Percentiles rank a stretch among this genome's conserved stretches.
Conservation (phyloP, 2,797 vertebrate genomes). For the Thaleichthys pacificus region DNA sequence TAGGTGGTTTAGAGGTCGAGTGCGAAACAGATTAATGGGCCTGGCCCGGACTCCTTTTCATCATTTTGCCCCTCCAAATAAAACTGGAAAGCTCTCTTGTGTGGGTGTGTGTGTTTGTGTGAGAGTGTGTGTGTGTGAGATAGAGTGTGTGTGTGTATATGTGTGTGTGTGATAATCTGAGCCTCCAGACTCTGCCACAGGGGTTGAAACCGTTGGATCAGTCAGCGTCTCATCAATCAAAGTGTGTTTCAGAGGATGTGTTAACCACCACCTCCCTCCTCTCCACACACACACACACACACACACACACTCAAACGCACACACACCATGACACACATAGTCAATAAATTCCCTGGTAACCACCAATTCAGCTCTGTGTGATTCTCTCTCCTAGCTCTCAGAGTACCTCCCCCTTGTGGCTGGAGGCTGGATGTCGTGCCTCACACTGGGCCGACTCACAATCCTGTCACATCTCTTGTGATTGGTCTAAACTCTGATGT, state of each 20-base stretch:
- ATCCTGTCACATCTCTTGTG: background rate
- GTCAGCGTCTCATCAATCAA: slow-evolving; percentile 40
- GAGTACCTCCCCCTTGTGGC: slow-evolving; percentile 4
- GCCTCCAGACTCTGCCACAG: slow-evolving; percentile 15
- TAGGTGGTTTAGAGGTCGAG: slow-evolving; percentile 26
- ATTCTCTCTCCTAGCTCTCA: background rate
- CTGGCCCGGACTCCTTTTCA: slow-evolving; percentile 22
- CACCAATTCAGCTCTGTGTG: background rate
- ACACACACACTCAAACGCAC: background rate
- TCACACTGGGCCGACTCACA: background rate
- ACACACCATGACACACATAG: background rate
- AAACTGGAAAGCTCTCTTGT: slow-evolving; percentile 29
- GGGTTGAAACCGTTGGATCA: slow-evolving; percentile 8
- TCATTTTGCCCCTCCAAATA: slow-evolving; percentile 22
- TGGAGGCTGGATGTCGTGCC: background rate
- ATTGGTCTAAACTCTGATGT: background rate
- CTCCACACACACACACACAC: background rate
- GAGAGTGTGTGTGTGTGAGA: slow-evolving; percentile 2
- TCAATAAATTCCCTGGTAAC: background rate
- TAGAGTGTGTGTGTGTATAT: slow-evolving; percentile 11
- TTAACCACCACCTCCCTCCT: slow-evolving; percentile 27
- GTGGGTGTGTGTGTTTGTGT: slow-evolving; percentile 20
- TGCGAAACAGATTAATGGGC: slow-evolving; percentile 32
- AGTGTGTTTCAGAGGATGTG: slow-evolving; percentile 35
- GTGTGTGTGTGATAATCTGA: slow-evolving; percentile 14